Base-by-base conservation (phyloP, 2,888 invertebrate species). In the Deroplatys truncata region DNA sequence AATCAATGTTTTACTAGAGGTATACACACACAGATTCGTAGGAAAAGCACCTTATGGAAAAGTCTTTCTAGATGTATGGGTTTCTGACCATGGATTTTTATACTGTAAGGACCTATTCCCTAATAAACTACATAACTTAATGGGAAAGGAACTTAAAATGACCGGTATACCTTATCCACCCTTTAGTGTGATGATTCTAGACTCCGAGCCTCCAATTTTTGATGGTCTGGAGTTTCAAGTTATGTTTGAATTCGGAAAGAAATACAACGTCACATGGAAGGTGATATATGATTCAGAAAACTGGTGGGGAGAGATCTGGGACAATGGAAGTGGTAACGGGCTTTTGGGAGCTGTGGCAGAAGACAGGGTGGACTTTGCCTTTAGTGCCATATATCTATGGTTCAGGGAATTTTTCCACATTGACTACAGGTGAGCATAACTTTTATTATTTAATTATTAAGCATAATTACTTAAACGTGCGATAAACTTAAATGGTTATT, bases 271-370 rank as follows among this genome's bases (percentile, higher is more conserved):
- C 31, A 84, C 88, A 35, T 88, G 84, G 86, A 56, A 43, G 3
- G 31, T 89, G 35, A 84, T 35, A 25, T 91, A 93, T 91, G 96
- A 96, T 91, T 95, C 95, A 88, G 93, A 93, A 82, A 93, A 95
- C 29, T 94, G 95, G 92, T 96, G 96, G 96, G 96, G 97, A 13
- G 95, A 95, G 90, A 94, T 96, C 84, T 96, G 94, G 92, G 94
- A 95, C 25, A 96, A 97, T 91, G 94, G 94, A 92, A 95, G 96
- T 0, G 91, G 90, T 1, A 88, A 89, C 86, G 91, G 91, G 9
- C 88, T 91, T 28, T 85, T 89, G 15, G 91, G 91, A 16, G 95
- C 95, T 92, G 93, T 97, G 0, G 93, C 94, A 8, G 94, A 94
- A 91, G 96, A 96, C 92, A 94, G 94, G 84, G 96, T 95, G 3